phyloP scores from a whole-genome alignment of 2,113 vertebrate species.

The Cranoglanis bouderius region DNA sequence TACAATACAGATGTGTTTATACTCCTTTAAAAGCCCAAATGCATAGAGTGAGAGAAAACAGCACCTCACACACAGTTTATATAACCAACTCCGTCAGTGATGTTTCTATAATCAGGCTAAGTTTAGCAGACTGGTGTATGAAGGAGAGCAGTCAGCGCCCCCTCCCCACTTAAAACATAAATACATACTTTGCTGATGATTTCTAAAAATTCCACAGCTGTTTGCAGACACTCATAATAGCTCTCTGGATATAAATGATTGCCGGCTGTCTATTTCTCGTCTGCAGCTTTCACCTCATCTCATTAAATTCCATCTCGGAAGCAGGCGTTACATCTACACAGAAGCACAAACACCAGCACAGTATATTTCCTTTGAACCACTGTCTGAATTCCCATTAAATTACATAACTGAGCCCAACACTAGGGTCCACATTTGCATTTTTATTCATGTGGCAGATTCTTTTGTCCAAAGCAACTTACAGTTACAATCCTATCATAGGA shows the following conservation, averaged over 20 bases:
- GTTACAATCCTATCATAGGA: neutral
- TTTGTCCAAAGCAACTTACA: neutral
- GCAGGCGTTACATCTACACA: neutral
- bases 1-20: conserved; percentile 1
- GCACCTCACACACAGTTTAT: conserved; percentile 45
- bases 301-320: neutral
- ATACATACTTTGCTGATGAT: conserved; percentile 25
- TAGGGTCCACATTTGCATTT: neutral
- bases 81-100: conserved; percentile 45
- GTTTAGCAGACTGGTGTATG: conserved; percentile 47
- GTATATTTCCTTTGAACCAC: neutral
- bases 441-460: neutral
- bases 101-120: conserved; percentile 46
- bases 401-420: neutral
- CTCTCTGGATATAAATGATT: conserved; percentile 29
- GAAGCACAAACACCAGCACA: neutral
- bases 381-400: neutral
- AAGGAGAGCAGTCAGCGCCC: conserved; percentile 23
- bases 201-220: conserved; percentile 38
- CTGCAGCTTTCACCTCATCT: conserved; percentile 1
- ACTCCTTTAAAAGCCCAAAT: neutral
- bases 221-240: conserved; percentile 41
- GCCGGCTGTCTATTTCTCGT: neutral
- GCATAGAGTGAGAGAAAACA: conserved; percentile 1
- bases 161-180: conserved; percentile 6